Evolutionary conservation across 2,113 vertebrate genomes (phyloP).

Genomic region (Athene noctua): DNA sequence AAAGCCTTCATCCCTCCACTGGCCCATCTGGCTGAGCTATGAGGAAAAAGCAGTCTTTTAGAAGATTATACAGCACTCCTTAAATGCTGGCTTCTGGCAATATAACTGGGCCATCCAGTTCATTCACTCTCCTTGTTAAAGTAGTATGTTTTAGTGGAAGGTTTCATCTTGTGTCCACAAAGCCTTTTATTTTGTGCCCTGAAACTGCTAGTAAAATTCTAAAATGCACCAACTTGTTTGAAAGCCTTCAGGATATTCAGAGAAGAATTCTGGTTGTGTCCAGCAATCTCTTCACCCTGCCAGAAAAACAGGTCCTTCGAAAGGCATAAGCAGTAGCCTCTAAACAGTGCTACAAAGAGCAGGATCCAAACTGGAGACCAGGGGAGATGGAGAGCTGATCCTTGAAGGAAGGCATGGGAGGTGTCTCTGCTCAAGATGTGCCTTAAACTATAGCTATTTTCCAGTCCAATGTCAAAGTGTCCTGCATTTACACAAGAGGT

Average conservation of each 20-base stretch:
- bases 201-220: not conserved
- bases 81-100: not conserved
- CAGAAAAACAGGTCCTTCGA: not conserved
- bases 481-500: not conserved
- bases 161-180: not conserved
- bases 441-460: not conserved
- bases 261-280: not conserved
- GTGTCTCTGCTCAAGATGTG: not conserved
- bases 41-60: not conserved
- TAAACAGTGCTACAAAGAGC: not conserved
- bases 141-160: not conserved
- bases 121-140: not conserved
- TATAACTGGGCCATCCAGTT: not conserved
- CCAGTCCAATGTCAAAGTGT: not conserved
- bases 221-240: not conserved
- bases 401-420: not conserved
- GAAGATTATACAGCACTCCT: not conserved
- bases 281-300: not conserved
- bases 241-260: not conserved
- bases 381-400: not conserved
- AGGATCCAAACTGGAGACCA: not conserved
- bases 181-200: constrained; percentile 5
- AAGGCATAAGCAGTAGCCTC: not conserved
- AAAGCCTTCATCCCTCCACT: not conserved
- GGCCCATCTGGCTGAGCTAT: not conserved